phyloP scores from a whole-genome alignment of 2,888 invertebrate genomes.

The Strigamia crassipes region DNA sequence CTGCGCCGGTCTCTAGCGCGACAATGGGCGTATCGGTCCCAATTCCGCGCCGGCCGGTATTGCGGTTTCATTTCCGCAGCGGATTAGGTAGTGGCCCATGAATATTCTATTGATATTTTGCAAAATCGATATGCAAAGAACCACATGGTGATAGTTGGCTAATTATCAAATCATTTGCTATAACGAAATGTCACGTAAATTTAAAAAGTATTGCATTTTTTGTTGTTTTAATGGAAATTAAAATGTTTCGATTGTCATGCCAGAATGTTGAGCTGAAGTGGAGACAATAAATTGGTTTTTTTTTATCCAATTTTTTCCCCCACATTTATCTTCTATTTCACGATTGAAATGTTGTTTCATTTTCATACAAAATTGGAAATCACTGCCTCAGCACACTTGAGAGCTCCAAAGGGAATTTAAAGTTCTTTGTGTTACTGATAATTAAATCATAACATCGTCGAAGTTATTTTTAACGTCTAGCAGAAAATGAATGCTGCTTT shows the following conservation, averaged over 20 bases:
- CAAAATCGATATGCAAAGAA: conserved; percentile 4
- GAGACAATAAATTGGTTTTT: background rate
- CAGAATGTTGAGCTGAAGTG: background rate
- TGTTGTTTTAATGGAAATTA: background rate
- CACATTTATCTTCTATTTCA: conserved; percentile 6
- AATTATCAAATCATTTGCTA: conserved; percentile 18
- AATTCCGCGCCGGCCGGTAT: too few relatives aligned
- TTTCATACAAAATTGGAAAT: conserved; percentile 29
- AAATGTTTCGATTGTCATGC: background rate
- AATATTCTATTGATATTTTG: conserved; percentile 21
- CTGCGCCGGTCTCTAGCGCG: too few relatives aligned
- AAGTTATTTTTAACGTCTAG: background rate
- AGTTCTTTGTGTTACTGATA: conserved; percentile 29
- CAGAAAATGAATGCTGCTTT: background rate
- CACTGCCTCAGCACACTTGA: conserved; percentile 35
- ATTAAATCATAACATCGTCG: conserved; percentile 36
- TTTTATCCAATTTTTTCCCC: background rate
- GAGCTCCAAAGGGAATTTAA: conserved; percentile 27
- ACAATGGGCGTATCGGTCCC: too few relatives aligned
- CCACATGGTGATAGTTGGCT: conserved; percentile 7
- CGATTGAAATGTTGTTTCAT: conserved; percentile 32
- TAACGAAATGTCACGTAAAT: background rate
- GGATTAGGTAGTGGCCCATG: too few relatives aligned
- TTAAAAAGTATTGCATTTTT: background rate
- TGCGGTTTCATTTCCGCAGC: too few relatives aligned